A percentile compares a stretch with the other conserved stretches of the same genome.
These are phyloP conservation scores for Ectropis grisescens DNA, from an alignment of 1,140 invertebrate genomes.

Conservation along the genomic window DNA sequence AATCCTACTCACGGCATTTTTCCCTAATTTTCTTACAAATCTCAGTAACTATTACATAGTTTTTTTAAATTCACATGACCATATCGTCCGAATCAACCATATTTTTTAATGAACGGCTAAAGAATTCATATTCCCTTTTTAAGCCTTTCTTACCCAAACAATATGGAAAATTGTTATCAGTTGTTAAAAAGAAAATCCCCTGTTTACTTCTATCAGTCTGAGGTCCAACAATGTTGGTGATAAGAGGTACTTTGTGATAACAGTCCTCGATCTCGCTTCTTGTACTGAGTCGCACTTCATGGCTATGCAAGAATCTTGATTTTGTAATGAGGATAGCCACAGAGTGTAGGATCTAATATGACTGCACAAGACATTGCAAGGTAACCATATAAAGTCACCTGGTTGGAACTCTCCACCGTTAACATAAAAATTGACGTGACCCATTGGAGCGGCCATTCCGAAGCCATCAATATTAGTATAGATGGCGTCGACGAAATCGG, in stretches of 20 bases:
- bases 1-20: no score
- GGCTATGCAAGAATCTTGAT: slow-evolving; percentile 35
- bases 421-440: slow-evolving; percentile 76
- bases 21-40: no score
- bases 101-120: slow-evolving; percentile 8
- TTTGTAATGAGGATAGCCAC: slow-evolving; percentile 28
- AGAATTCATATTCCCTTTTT: slow-evolving; percentile 17
- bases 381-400: slow-evolving; percentile 43
- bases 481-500: slow-evolving; percentile 70
- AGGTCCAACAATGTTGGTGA: slow-evolving; percentile 33
- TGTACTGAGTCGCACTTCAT: slow-evolving; percentile 45
- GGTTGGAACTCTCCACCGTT: slow-evolving; percentile 81
- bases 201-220: slow-evolving; percentile 26
- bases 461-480: slow-evolving; percentile 78
- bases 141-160: slow-evolving; percentile 35
- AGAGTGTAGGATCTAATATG: slow-evolving; percentile 30
- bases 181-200: slow-evolving; percentile 42
- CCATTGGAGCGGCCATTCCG: slow-evolving; percentile 75
- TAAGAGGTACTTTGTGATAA: slow-evolving; percentile 24
- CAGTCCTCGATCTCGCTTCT: slow-evolving; percentile 35
- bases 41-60: no score
- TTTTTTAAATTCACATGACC: no score
- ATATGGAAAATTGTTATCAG: slow-evolving; percentile 29
- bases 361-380: slow-evolving; percentile 34
- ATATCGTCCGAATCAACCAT: background rate